Percentiles rank a stretch among this genome's conserved stretches.
These are phyloP conservation scores for Limenitis camilla DNA, from an alignment of 2,888 invertebrate genomes.

Conservation along the genomic window DNA sequence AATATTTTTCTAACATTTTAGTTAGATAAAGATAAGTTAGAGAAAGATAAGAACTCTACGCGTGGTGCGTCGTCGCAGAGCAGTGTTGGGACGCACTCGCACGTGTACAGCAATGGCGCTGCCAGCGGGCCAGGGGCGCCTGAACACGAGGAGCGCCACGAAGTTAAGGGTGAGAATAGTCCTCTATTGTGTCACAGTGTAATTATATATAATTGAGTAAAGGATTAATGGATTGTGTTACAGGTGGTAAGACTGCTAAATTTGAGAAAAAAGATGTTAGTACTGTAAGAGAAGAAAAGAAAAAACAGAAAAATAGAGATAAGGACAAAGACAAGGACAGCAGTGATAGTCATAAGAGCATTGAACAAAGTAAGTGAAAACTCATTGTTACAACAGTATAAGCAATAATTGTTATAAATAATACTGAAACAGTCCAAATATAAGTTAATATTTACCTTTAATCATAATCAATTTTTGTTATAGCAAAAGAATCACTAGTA, in stretches of 20 bases:
- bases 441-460: too few relatives aligned
- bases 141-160: slow-evolving; percentile 35
- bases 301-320: slow-evolving; percentile 61
- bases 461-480: slow-evolving; percentile 27
- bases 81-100: too few relatives aligned
- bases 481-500: slow-evolving; percentile 66
- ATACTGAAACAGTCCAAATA: not conserved
- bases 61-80: too few relatives aligned
- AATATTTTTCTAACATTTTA: too few relatives aligned
- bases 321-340: slow-evolving; percentile 62
- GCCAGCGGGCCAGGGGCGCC: slow-evolving; percentile 29
- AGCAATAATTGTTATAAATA: too few relatives aligned
- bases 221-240: not conserved
- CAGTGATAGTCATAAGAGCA: slow-evolving; percentile 70
- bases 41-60: too few relatives aligned
- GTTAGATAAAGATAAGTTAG: slow-evolving; percentile 61
- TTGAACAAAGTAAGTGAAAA: slow-evolving; percentile 58
- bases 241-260: slow-evolving; percentile 52
- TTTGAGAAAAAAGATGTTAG: slow-evolving; percentile 68
- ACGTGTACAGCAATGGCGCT: slow-evolving; percentile 32
- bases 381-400: not conserved
- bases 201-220: not conserved
- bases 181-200: too few relatives aligned
- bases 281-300: slow-evolving; percentile 65
- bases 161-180: slow-evolving; percentile 6